Percentiles rank a stretch among this genome's conserved stretches.
Evolutionary conservation across 1,140 invertebrate genomes (phyloP).

Genomic region (Drosophila arawakana): DNA sequence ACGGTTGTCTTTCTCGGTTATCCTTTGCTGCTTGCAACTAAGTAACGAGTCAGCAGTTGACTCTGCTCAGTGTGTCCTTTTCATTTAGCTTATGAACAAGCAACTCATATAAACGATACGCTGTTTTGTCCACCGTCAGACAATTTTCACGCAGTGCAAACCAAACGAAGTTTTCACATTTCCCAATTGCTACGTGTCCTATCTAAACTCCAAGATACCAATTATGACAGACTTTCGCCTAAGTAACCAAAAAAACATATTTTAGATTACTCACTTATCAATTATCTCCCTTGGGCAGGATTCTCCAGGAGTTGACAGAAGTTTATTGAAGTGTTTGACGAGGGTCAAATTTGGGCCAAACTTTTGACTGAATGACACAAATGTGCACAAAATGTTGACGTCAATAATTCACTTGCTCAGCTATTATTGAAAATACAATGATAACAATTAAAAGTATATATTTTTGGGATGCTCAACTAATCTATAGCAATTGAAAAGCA

Average conservation of each 20-base stretch:
- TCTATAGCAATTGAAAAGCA: not conserved
- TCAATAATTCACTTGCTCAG: constrained; percentile 11
- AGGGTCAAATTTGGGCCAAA: constrained; percentile 16
- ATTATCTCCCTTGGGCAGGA: not conserved
- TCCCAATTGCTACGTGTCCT: constrained; percentile 1
- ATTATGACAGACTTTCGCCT: constrained; percentile 30
- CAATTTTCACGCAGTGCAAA: constrained; percentile 9
- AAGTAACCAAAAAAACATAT: not conserved
- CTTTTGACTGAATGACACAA: constrained; percentile 1
- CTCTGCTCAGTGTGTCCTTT: constrained; percentile 15
- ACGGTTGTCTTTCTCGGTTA: not conserved
- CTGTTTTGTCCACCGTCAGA: constrained; percentile 24
- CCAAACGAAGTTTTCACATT: constrained; percentile 10
- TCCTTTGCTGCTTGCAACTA: not conserved
- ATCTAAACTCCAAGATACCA: constrained; percentile 13
- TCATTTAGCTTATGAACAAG: constrained; percentile 8
- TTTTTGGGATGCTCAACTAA: not conserved
- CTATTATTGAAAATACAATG: not conserved
- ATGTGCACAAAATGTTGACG: constrained; percentile 1
- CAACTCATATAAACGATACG: constrained; percentile 26
- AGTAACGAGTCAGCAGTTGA: constrained; percentile 28
- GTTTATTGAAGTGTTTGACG: constrained; percentile 28
- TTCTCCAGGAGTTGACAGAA: constrained; percentile 1
- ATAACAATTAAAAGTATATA: constrained; percentile 13
- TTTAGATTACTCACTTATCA: constrained; percentile 3